These are phyloP conservation scores for Sipha maydis DNA, from an alignment of 2,888 invertebrate species.

Conservation along the genomic window DNA sequence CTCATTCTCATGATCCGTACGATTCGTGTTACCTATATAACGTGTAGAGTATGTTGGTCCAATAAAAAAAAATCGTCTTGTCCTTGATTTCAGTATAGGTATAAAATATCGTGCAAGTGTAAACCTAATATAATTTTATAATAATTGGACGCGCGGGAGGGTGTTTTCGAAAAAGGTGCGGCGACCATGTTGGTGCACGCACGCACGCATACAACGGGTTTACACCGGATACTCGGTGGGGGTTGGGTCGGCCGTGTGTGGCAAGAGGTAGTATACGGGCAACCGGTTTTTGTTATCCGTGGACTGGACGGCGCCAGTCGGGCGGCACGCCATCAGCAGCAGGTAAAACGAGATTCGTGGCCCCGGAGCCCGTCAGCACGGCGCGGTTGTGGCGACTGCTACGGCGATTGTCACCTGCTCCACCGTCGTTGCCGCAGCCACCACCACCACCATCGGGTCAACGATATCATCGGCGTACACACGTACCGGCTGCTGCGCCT, in stretches of 20 bases:
- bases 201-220: constrained; percentile 43
- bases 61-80: background rate
- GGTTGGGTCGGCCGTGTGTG: background rate
- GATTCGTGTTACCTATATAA: background rate
- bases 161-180: constrained; percentile 61
- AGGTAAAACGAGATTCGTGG: constrained; percentile 56
- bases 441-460: constrained; percentile 2
- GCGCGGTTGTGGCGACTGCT: constrained; percentile 4
- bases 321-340: constrained; percentile 51
- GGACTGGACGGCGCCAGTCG: constrained; percentile 60
- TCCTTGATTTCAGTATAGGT: constrained; percentile 20
- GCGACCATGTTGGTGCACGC: background rate
- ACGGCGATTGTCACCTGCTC: constrained; percentile 24
- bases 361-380: constrained; percentile 17
- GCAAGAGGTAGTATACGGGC: constrained; percentile 13
- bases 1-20: too few species aligned
- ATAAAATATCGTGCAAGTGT: background rate
- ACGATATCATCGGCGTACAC: constrained; percentile 23
- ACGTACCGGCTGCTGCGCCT: background rate
- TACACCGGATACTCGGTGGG: constrained; percentile 48
- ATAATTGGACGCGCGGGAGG: constrained; percentile 26
- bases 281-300: constrained; percentile 61
- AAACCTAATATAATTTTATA: constrained; percentile 4
- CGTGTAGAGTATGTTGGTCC: background rate
- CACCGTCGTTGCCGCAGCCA: background rate